Conservation (phyloP, 1,140 invertebrate species). For the Drosophila persimilis region DNA sequence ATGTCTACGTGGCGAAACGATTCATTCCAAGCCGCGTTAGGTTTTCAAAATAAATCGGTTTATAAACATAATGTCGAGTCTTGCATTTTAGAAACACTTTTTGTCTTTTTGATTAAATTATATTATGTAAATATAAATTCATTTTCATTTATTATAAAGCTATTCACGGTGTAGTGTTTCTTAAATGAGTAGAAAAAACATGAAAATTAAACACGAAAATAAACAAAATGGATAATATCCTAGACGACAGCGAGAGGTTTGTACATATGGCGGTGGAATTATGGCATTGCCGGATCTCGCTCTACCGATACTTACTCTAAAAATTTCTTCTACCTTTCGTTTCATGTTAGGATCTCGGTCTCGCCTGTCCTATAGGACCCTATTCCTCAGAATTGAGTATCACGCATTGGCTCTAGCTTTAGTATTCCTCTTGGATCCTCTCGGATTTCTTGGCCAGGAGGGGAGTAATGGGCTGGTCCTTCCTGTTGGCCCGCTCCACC, state of each 20-base stretch:
- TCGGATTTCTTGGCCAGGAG: constrained; percentile 59
- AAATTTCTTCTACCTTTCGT: constrained; percentile 1
- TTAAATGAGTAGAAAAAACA: too few relatives aligned
- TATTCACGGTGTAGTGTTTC: constrained; percentile 1
- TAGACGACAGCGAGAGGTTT: constrained; percentile 20
- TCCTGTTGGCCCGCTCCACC: constrained; percentile 50
- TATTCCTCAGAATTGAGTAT: constrained; percentile 43
- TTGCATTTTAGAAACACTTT: too few relatives aligned
- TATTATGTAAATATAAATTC: constrained; percentile 58
- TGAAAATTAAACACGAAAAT: constrained; percentile 5
- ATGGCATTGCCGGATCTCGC: constrained; percentile 3
- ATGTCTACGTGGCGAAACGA: too few relatives aligned
- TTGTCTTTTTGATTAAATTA: too few relatives aligned
- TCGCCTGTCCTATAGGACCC: constrained; percentile 1
- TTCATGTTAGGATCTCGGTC: not conserved
- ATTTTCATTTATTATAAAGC: constrained; percentile 25
- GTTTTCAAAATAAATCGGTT: too few relatives aligned
- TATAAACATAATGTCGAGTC: too few relatives aligned
- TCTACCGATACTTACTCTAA: constrained; percentile 11
- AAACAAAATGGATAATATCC: constrained; percentile 11
- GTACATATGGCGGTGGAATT: constrained; percentile 38
- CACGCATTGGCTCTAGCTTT: constrained; percentile 20
- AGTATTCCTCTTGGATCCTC: constrained; percentile 26
- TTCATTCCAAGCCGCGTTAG: too few relatives aligned
- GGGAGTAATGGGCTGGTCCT: constrained; percentile 67